These are phyloP conservation scores for Amphilophus citrinellus DNA, from an alignment of 2,113 vertebrate genomes.

Conservation along the genomic window DNA sequence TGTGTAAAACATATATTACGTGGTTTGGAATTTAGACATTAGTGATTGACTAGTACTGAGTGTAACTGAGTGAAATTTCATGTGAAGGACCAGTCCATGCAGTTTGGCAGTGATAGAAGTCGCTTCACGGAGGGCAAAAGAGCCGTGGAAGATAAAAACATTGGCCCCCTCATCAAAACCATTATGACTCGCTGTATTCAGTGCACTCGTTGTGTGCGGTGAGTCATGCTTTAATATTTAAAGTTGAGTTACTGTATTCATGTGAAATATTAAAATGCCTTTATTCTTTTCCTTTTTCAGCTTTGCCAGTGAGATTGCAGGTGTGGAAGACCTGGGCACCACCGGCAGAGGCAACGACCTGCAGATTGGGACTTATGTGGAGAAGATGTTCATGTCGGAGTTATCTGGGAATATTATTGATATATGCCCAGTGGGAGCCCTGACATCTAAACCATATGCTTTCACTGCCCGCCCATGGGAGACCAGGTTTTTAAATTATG, in stretches of 20 bases:
- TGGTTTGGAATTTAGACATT: not conserved
- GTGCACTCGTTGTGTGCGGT: conserved; percentile 84
- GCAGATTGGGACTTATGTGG: conserved; percentile 92
- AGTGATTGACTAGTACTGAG: not conserved
- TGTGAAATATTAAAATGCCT: not conserved
- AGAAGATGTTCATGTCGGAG: conserved; percentile 97
- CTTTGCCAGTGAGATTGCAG: conserved; percentile 92
- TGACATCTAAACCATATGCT: conserved; percentile 93
- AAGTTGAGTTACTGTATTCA: not conserved
- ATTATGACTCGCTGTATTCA: conserved; percentile 95
- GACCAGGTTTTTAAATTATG: conserved; percentile 82
- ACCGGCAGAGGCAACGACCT: conserved; percentile 93
- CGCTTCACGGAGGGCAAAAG: conserved; percentile 90
- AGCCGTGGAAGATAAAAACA: conserved; percentile 94
- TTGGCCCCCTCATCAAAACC: conserved; percentile 91
- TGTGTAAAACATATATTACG: not conserved
- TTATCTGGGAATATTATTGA: conserved; percentile 94
- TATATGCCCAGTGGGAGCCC: conserved; percentile 92
- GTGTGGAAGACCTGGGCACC: conserved; percentile 92
- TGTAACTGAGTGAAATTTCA: not conserved
- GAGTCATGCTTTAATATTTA: conserved; percentile 27
- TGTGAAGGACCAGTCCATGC: conserved; percentile 92
- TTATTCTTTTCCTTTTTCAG: conserved; percentile 60
- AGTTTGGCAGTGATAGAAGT: conserved; percentile 93
- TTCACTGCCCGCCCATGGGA: conserved; percentile 93